Percentiles rank a stretch among this genome's conserved stretches.
Evolutionary conservation across 2,113 vertebrate genomes (phyloP).

Genomic region (Xenus cinereus): DNA sequence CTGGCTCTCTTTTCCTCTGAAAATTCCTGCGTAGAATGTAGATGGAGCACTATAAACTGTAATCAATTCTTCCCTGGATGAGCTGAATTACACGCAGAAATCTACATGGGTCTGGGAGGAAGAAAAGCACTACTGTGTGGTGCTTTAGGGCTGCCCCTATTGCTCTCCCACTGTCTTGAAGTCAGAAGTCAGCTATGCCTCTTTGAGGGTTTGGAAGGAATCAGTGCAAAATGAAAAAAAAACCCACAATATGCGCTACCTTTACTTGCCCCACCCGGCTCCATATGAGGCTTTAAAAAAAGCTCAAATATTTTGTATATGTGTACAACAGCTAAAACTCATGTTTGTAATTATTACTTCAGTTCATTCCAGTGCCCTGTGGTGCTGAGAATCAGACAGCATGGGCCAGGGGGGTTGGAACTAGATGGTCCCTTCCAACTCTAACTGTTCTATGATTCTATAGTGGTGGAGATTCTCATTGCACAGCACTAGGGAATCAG

Average conservation of each 20-base stretch:
- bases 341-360: background rate
- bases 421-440: background rate
- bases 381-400: background rate
- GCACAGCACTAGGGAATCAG: background rate
- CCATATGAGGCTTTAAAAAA: background rate
- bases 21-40: background rate
- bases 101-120: background rate
- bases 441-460: background rate
- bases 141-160: background rate
- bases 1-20: background rate
- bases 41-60: background rate
- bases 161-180: background rate
- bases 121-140: background rate
- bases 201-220: background rate
- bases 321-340: background rate
- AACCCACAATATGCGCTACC: too few relatives aligned
- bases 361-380: background rate
- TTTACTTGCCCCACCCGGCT: too few relatives aligned
- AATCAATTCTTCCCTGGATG: background rate
- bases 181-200: background rate
- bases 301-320: rapidly evolving
- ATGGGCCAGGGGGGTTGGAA: background rate
- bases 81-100: background rate
- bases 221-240: background rate
- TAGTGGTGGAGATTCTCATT: background rate